A percentile compares a stretch with the other conserved stretches of the same genome.
Conservation (phyloP, 2,113 vertebrate species). For the Leucosticte australis region DNA sequence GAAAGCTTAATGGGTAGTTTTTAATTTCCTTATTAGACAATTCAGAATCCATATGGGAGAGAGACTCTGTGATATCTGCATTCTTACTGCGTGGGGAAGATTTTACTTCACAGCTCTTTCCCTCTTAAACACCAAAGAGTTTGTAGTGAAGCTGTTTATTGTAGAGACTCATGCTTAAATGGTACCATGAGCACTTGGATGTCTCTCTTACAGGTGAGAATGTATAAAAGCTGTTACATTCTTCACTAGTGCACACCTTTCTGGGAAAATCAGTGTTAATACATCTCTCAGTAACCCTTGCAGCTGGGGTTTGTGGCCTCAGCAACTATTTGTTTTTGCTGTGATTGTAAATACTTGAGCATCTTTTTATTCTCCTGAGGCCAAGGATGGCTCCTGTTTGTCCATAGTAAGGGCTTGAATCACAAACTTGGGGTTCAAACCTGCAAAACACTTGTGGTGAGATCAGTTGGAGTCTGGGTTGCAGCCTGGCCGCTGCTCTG, state of each 20-base stretch:
- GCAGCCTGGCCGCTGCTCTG: background rate
- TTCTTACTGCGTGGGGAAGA: background rate
- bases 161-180: background rate
- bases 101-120: background rate
- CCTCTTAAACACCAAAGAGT: background rate
- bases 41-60: background rate
- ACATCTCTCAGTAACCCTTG: background rate
- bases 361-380: background rate
- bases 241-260: background rate
- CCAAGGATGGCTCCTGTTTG: background rate
- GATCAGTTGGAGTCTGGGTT: background rate
- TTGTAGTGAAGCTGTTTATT: background rate
- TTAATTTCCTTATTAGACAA: background rate
- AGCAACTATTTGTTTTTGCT: background rate
- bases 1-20: background rate
- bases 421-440: background rate
- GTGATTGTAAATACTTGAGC: background rate
- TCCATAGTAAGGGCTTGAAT: background rate
- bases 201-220: background rate
- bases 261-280: background rate
- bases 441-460: fast-evolving
- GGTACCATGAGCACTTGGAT: background rate
- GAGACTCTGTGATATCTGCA: background rate
- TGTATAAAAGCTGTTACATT: background rate
- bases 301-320: background rate